These are phyloP conservation scores for Piscicola geometra DNA, from an alignment of 2,888 invertebrate species.

Conservation along the genomic window DNA sequence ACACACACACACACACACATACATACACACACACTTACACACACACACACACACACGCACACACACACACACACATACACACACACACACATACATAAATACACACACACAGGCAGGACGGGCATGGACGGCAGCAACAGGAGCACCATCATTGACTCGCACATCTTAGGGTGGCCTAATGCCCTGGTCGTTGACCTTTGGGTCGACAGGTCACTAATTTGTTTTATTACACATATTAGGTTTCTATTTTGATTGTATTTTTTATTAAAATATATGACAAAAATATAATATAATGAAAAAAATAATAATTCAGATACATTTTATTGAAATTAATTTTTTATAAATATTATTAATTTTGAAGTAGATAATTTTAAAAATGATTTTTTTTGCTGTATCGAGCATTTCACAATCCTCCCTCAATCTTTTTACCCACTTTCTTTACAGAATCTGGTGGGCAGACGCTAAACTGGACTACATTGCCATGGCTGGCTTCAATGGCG, in stretches of 20 bases:
- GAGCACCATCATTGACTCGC: conserved; percentile 55
- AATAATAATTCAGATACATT: too few species aligned
- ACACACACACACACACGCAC: conserved; percentile 20
- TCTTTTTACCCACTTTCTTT: too few species aligned
- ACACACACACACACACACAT: too few species aligned
- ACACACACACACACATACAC: conserved; percentile 14
- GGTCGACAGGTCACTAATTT: conserved; percentile 67
- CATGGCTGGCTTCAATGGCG: conserved; percentile 76
- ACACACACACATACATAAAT: conserved; percentile 17
- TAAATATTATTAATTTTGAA: too few species aligned
- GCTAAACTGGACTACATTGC: conserved; percentile 97
- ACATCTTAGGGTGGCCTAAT: conserved; percentile 81
- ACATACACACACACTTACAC: neutral
- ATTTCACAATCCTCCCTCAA: too few species aligned
- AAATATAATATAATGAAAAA: too few species aligned
- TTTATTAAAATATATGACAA: too few species aligned
- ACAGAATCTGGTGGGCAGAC: conserved; percentile 71
- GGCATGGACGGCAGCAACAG: conserved; percentile 94
- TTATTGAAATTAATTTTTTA: too few species aligned
- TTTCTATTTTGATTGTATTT: too few species aligned
- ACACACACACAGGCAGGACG: conserved; percentile 62
- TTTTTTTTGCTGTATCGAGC: too few species aligned
- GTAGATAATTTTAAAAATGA: too few species aligned
- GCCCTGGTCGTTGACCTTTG: conserved; percentile 93
- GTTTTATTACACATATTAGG: too few species aligned